Evolutionary conservation across 1,140 invertebrate genomes (phyloP), one percentile per base, ranked within the genome.

Genomic region (Microplitis mediator): DNA sequence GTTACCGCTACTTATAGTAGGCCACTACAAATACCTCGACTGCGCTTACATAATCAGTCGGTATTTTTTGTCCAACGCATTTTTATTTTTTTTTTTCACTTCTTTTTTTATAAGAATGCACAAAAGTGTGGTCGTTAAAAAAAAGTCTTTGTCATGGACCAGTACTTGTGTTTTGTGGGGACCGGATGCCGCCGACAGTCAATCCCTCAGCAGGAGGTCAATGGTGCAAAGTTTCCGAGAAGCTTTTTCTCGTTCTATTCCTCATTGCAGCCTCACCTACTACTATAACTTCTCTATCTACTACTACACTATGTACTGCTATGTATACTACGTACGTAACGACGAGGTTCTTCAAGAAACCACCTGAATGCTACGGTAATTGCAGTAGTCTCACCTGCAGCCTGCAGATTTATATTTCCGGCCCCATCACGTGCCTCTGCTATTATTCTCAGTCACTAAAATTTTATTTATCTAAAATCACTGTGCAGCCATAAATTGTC

Each of bases 361-460:
- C 56, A 58, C 56, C 56, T 58, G 56, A 58, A 58, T 58, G 23
- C 56, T 9, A 54, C 16, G 56, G 16, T 58, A 58, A 58, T 58
- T 58, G 56, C 56, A 58, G 6, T 9, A 45, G 56, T 58, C 56
- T 58, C 56, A 58, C 56, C 56, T 58, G 16, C 56, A 58, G 56
- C 56, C 56, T 58, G 56, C 56, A 58, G 56, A 58, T 58, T 58
- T 58, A 58, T 58, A 58, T 58, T 58, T 58, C 56, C 56, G 56
- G 56, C 23, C 56, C 23, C 23, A 23, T 23, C 23, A 58, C 56
- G 56, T 58, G 56, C 16, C 56, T 58, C 23, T 23, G 23, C 23
- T 23, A 23, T 23, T 23, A 23, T 23, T 23, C 23, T 23, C 23
- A 23, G 11, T 45, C 39, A 45, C 39, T 11, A 9, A 9, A 45